These are phyloP conservation scores for Dromius quadrimaculatus DNA, from an alignment of 2,888 invertebrate genomes.

Conservation along the genomic window DNA sequence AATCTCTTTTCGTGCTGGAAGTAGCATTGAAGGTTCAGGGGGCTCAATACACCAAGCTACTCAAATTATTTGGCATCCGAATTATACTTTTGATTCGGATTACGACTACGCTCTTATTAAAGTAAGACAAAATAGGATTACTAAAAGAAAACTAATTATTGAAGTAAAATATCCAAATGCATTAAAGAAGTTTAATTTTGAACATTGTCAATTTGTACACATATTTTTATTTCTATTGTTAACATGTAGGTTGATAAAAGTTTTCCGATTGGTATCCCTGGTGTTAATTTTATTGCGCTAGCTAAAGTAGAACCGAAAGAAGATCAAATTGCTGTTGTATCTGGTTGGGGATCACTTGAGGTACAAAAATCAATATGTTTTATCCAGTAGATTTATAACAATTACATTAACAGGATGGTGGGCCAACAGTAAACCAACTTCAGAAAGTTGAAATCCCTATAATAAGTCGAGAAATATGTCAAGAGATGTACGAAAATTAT, in stretches of 20 bases:
- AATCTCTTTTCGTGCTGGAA: conserved; percentile 15
- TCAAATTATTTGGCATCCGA: not conserved
- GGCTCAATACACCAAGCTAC: conserved; percentile 14
- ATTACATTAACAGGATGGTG: not conserved
- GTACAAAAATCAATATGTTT: too few relatives aligned
- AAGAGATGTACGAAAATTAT: not conserved
- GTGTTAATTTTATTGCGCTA: not conserved
- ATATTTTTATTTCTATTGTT: too few relatives aligned
- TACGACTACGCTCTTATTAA: conserved; percentile 7
- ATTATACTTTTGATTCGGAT: not conserved
- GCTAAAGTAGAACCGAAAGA: not conserved
- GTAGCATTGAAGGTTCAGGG: not conserved
- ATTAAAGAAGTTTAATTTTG: too few relatives aligned
- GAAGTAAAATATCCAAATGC: too few relatives aligned
- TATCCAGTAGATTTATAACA: not conserved
- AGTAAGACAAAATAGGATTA: not conserved
- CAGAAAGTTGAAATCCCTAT: conserved; percentile 27
- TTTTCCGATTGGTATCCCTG: conserved; percentile 5
- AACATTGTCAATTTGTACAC: too few relatives aligned
- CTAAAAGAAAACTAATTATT: too few relatives aligned
- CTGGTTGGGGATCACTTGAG: conserved; percentile 6
- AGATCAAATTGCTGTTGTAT: not conserved
- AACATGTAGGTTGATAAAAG: not conserved
- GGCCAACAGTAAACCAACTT: not conserved
- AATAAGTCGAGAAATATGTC: conserved; percentile 22